Conservation (phyloP, 2,888 invertebrate genomes). For the Lypha dubia region DNA sequence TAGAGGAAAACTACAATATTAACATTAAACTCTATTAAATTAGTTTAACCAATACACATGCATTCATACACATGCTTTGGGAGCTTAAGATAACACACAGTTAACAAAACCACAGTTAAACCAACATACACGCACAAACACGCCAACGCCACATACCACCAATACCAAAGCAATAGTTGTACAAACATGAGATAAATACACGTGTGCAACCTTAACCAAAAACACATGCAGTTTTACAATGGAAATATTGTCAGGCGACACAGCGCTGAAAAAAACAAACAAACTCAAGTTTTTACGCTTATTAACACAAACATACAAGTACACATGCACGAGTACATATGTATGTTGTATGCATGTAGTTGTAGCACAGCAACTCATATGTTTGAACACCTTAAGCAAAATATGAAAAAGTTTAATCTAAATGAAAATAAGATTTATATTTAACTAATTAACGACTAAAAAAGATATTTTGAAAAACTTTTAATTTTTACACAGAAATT, state of each 20-base stretch:
- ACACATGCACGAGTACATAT: not conserved
- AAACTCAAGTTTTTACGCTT: not conserved
- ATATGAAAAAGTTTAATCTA: constrained; percentile 5
- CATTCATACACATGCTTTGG: constrained; percentile 21
- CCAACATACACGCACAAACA: not conserved
- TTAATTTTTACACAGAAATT: not conserved
- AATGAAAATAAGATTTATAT: constrained; percentile 1
- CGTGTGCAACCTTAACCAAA: constrained; percentile 11
- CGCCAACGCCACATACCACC: constrained; percentile 5
- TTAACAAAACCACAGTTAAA: constrained; percentile 34
- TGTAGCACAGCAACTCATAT: constrained; percentile 15
- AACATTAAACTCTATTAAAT: constrained; percentile 63
- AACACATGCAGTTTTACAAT: constrained; percentile 42
- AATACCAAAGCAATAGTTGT: constrained; percentile 17
- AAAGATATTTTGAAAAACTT: constrained; percentile 7
- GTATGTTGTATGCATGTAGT: not conserved
- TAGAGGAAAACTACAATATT: constrained; percentile 14
- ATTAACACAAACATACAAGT: not conserved
- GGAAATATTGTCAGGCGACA: constrained; percentile 26
- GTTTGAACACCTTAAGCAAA: constrained; percentile 34
- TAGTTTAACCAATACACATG: constrained; percentile 58
- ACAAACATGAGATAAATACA: not conserved
- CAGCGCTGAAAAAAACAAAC: not conserved
- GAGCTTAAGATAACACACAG: constrained; percentile 54
- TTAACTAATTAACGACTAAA: constrained; percentile 18